Conservation (phyloP, 2,113 vertebrate species). For the Pampusana beccarii region DNA sequence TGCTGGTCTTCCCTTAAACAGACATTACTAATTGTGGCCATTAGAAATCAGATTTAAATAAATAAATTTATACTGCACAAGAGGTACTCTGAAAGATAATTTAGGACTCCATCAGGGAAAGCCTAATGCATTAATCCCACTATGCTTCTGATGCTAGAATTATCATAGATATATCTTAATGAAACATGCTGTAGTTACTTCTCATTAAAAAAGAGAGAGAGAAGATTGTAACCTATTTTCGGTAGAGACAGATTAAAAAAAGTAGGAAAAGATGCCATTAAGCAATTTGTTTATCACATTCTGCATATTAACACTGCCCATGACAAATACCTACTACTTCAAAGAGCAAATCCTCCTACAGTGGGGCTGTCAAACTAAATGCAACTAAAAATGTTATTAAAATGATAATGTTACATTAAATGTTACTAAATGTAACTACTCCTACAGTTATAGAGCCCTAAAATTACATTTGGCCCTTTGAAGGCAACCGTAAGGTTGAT, state of each 20-base stretch:
- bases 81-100: not conserved
- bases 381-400: no score
- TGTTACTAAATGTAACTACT: no score
- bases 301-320: not conserved
- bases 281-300: not conserved
- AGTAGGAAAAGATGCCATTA: not conserved
- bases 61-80: not conserved
- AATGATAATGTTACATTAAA: no score
- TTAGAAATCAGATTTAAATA: not conserved
- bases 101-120: not conserved
- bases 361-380: no score
- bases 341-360: not conserved
- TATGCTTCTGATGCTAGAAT: not conserved
- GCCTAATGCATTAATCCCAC: not conserved
- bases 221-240: not conserved
- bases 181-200: not conserved
- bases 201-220: not conserved
- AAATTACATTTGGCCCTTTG: no score
- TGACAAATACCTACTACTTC: not conserved
- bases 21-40: not conserved
- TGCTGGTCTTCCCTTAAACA: not conserved
- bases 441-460: no score
- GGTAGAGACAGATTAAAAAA: not conserved
- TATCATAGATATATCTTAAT: not conserved
- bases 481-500: no score